Conservation (phyloP, 2,113 vertebrate species). For the Mustela nigripes region DNA sequence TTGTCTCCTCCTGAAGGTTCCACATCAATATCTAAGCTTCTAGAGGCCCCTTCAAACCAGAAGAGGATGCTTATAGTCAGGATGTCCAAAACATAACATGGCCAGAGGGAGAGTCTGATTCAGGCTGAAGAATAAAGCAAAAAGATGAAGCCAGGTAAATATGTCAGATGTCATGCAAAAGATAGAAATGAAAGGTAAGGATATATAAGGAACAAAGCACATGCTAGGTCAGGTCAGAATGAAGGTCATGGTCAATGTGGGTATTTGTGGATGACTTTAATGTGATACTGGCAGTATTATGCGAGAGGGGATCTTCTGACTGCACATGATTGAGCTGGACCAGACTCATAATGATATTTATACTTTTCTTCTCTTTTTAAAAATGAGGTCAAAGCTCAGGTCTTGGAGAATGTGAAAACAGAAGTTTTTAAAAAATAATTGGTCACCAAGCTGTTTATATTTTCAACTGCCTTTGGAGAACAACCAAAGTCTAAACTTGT, state of each 20-base stretch:
- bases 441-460: neutral
- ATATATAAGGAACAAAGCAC: neutral
- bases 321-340: neutral
- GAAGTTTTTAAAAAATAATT: constrained; percentile 44
- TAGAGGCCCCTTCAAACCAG: neutral
- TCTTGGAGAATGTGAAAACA: neutral
- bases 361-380: neutral
- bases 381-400: neutral
- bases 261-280: neutral
- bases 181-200: neutral
- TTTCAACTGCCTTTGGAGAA: neutral
- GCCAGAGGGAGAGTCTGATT: neutral
- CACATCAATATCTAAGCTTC: neutral
- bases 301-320: neutral
- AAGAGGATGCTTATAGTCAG: neutral
- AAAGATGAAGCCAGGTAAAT: neutral
- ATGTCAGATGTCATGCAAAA: neutral
- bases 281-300: neutral
- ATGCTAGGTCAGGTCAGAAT: neutral
- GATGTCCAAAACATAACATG: neutral
- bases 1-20: neutral
- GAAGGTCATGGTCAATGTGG: neutral
- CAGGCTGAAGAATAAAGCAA: neutral
- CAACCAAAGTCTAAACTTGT: neutral
- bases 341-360: neutral